Evolutionary conservation across 23 tunicate genomes (phyloP).

Genomic region (Botrylloides violaceus): DNA sequence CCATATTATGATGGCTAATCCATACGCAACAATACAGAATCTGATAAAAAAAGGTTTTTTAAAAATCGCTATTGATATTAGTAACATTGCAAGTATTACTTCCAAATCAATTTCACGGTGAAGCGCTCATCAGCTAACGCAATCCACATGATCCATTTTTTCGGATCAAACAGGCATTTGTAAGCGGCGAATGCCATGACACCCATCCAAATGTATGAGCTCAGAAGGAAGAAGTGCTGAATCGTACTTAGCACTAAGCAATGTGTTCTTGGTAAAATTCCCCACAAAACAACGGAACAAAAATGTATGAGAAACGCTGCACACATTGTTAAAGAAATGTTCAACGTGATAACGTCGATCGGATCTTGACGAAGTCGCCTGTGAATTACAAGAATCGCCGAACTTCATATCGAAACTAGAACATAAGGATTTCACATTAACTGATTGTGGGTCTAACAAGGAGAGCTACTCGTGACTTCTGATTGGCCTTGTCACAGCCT

Average conservation of each 20-base stretch:
- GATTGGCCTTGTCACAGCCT: too few species aligned
- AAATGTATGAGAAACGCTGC: conserved; percentile 4
- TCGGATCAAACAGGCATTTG: conserved; percentile 6
- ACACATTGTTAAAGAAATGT: background rate
- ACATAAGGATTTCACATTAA: background rate
- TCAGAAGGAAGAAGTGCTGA: conserved; percentile 20
- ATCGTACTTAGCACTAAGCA: conserved; percentile 17
- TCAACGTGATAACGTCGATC: conserved; percentile 21
- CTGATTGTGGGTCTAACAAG: too few species aligned
- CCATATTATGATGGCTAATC: background rate
- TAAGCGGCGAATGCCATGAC: conserved; percentile 12
- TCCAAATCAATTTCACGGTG: conserved; percentile 11
- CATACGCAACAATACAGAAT: background rate
- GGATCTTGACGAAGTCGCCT: conserved; percentile 26
- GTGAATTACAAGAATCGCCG: background rate
- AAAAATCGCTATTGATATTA: background rate
- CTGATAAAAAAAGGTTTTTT: background rate
- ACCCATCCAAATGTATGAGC: conserved; percentile 16
- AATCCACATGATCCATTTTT: conserved; percentile 19
- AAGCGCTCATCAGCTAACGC: conserved; percentile 10
- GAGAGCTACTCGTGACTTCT: too few species aligned
- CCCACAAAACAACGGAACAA: conserved; percentile 10
- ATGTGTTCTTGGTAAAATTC: background rate
- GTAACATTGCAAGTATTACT: background rate
- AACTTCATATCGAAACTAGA: too few species aligned